Percentiles rank a stretch among this genome's conserved stretches.
Evolutionary conservation across 1,140 invertebrate species (phyloP).

Genomic region (Ceratina japonica): DNA sequence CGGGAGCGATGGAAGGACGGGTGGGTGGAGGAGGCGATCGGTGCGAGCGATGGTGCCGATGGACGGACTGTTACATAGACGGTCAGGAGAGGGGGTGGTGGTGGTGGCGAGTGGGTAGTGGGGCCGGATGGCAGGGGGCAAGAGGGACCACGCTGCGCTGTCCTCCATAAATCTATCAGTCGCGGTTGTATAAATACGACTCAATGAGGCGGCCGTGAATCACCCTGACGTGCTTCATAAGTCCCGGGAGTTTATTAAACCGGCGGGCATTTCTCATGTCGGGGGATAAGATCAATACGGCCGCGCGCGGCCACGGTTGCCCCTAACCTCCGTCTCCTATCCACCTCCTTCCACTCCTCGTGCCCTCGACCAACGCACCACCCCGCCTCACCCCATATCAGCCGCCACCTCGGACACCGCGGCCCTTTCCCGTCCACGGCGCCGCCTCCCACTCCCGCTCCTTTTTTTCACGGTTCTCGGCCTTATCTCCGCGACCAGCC

Average conservation of each 20-base stretch:
- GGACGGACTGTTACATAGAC: constrained; percentile 39
- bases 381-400: background rate
- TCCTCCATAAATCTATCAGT: constrained; percentile 80
- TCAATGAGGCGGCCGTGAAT: constrained; percentile 80
- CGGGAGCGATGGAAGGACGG: background rate
- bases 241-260: constrained; percentile 81
- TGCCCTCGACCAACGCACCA: constrained; percentile 21
- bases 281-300: constrained; percentile 80
- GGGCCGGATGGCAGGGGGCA: constrained; percentile 55
- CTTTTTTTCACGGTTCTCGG: background rate
- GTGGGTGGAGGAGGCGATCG: constrained; percentile 26
- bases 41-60: constrained; percentile 43
- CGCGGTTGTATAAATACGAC: constrained; percentile 80
- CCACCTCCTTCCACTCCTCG: constrained; percentile 43
- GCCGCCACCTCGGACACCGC: constrained; percentile 1
- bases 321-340: constrained; percentile 67
- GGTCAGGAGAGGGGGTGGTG: constrained; percentile 30
- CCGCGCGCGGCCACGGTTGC: constrained; percentile 74
- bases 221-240: constrained; percentile 81
- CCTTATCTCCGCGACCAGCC: too few species aligned
- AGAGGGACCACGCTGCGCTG: constrained; percentile 77
- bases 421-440: constrained; percentile 29
- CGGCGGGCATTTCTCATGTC: constrained; percentile 80
- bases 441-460: constrained; percentile 12
- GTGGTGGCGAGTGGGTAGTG: constrained; percentile 49